phyloP scores from a whole-genome alignment of 2,113 vertebrate genomes.

The Eublepharis macularius region DNA sequence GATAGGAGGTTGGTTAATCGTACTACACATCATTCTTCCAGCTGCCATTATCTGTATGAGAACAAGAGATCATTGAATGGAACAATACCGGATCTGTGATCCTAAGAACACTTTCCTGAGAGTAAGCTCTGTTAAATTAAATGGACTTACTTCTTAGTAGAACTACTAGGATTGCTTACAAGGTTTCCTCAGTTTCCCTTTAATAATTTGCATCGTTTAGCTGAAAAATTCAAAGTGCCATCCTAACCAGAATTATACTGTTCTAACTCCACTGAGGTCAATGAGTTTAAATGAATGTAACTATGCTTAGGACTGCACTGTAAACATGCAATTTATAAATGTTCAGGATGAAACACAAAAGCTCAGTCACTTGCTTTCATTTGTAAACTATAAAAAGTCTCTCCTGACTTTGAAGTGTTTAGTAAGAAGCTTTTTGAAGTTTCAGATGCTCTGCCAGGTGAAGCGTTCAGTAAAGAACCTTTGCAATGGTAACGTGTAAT shows the following conservation, averaged over 20 bases:
- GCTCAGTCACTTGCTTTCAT: slow-evolving; percentile 61
- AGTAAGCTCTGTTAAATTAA: too few relatives aligned
- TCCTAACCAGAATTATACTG: too few relatives aligned
- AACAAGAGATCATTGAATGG: slow-evolving; percentile 63
- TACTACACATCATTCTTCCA: not conserved
- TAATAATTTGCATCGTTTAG: slow-evolving; percentile 65
- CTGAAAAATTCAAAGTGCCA: slow-evolving; percentile 48
- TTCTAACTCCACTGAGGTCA: too few relatives aligned
- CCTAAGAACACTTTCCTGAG: too few relatives aligned
- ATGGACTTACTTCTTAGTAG: too few relatives aligned
- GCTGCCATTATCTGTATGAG: slow-evolving; percentile 29
- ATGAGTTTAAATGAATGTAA: too few relatives aligned
- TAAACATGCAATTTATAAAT: slow-evolving; percentile 68
- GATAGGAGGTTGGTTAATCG: not conserved
- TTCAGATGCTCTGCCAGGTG: slow-evolving; percentile 51
- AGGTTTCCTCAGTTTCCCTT: slow-evolving; percentile 52
- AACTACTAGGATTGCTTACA: too few relatives aligned
- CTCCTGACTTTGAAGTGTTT: slow-evolving; percentile 66
- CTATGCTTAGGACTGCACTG: too few relatives aligned
- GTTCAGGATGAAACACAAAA: slow-evolving; percentile 67
- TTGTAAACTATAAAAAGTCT: slow-evolving; percentile 36
- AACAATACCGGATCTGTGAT: slow-evolving; percentile 26
- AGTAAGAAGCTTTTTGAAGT: slow-evolving; percentile 62
- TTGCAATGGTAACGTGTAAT: slow-evolving; percentile 40
- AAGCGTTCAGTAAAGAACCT: slow-evolving; percentile 52